Percentiles rank a stretch among this genome's conserved stretches.
phyloP scores from a whole-genome alignment of 2,113 vertebrate species.

The Campylomormyrus numenius region DNA sequence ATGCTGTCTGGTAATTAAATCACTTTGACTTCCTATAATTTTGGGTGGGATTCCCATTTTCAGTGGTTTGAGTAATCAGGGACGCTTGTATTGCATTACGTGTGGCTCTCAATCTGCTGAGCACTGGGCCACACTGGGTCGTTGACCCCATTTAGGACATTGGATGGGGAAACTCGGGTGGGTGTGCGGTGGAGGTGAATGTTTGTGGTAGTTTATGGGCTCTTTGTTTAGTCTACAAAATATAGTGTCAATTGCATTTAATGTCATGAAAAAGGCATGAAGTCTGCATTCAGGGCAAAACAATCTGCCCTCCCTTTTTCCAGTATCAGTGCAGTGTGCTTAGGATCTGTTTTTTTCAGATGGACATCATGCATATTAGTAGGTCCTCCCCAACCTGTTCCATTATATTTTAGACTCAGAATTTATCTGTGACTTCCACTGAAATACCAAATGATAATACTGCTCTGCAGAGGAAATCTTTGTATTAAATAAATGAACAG shows the following conservation, averaged over 20 bases:
- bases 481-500: not conserved
- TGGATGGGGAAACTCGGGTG: not conserved
- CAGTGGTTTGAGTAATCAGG: not conserved
- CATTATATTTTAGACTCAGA: not conserved
- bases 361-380: not conserved
- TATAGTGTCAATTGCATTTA: not conserved
- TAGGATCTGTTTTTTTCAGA: not conserved
- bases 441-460: not conserved
- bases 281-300: not conserved
- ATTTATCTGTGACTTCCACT: not conserved
- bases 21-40: not conserved
- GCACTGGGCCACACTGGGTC: not conserved
- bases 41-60: not conserved
- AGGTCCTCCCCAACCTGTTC: not conserved
- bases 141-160: not conserved
- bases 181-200: not conserved
- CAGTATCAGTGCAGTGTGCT: not conserved
- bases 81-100: not conserved
- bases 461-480: not conserved
- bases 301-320: not conserved
- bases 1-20: not conserved
- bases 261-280: not conserved
- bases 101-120: not conserved
- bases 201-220: not conserved
- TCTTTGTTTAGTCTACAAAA: not conserved